These are phyloP conservation scores for Halisarca cf. caerulea DNA, from an alignment of 37 sponge, comb jelly and placozoan genomes.

Conservation along the genomic window DNA sequence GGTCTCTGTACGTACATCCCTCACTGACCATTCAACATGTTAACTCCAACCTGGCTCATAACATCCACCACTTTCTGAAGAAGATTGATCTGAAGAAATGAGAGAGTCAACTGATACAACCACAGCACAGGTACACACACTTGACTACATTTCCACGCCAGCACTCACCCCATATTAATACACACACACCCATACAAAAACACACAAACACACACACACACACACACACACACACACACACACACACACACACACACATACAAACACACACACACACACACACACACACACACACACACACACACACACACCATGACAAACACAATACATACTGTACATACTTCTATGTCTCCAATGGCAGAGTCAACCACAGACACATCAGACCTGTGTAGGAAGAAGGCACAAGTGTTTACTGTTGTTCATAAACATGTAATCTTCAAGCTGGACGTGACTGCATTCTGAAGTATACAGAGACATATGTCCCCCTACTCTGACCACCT, in stretches of 20 bases:
- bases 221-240: background rate
- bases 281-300: background rate
- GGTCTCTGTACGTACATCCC: background rate
- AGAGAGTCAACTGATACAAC: too few species aligned
- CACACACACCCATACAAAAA: background rate
- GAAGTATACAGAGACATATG: too few species aligned
- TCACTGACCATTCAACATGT: background rate
- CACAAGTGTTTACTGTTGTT: background rate
- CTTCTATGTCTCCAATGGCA: conserved; percentile 67
- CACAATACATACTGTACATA: conserved; percentile 18
- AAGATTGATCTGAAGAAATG: background rate
- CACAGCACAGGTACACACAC: too few species aligned
- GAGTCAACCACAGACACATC: conserved; percentile 47
- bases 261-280: too few species aligned
- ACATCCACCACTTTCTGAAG: background rate
- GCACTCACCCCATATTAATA: background rate
- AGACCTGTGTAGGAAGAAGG: conserved; percentile 28
- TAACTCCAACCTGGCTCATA: background rate
- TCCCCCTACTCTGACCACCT: too few species aligned
- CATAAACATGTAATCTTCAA: background rate
- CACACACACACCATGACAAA: background rate
- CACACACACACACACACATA: background rate
- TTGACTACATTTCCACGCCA: too few species aligned
- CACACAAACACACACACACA: background rate
- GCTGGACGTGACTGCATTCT: too few species aligned